phyloP scores from a whole-genome alignment of 2,113 vertebrate genomes.

The Osmerus eperlanus region DNA sequence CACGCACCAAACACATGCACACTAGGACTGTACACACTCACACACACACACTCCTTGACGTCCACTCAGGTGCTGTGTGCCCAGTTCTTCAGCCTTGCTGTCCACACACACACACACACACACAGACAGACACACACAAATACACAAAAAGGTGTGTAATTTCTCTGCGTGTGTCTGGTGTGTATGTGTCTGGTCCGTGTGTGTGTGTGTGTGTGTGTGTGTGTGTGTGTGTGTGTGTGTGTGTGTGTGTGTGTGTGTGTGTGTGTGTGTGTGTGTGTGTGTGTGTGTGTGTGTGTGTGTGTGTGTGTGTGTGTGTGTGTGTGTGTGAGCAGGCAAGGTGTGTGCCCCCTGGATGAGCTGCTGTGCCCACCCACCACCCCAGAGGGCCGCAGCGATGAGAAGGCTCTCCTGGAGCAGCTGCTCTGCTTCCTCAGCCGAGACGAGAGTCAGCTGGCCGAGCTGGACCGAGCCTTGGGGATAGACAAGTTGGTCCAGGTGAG shows the following conservation, averaged over 20 bases:
- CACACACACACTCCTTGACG: neutral
- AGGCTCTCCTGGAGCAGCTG: constrained; percentile 89
- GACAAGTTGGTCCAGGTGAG: constrained; percentile 93
- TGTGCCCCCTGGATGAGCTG: constrained; percentile 87
- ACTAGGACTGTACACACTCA: neutral
- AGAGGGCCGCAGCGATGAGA: constrained; percentile 89
- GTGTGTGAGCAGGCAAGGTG: constrained; percentile 76
- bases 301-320: neutral
- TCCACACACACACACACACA: neutral
- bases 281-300: constrained; percentile 13
- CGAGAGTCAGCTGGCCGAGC: constrained; percentile 87
- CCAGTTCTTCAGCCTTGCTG: no score
- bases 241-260: constrained; percentile 12
- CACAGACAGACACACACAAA: neutral
- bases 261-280: neutral
- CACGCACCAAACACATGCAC: neutral
- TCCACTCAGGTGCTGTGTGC: no score
- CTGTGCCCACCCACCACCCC: constrained; percentile 85
- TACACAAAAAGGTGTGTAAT: neutral
- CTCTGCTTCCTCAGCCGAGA: constrained; percentile 96
- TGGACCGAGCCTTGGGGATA: constrained; percentile 90
- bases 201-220: neutral
- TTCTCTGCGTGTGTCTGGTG: neutral
- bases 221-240: constrained; percentile 2
- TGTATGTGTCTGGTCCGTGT: constrained; percentile 6